These are phyloP conservation scores for Alosa alosa DNA, from an alignment of 2,113 vertebrate genomes.

Conservation along the genomic window DNA sequence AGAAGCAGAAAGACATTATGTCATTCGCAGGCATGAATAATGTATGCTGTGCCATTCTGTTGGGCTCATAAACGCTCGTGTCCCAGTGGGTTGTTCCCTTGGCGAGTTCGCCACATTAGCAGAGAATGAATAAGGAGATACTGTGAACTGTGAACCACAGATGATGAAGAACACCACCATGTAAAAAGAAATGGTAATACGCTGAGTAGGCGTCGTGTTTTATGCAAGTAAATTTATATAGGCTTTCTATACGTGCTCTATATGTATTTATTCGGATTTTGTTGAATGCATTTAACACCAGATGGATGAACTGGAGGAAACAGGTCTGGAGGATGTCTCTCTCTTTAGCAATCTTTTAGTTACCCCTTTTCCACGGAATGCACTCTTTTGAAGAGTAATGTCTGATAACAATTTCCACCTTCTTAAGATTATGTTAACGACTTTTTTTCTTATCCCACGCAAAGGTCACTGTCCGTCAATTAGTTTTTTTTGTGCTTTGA, in stretches of 20 bases:
- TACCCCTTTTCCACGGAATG: neutral
- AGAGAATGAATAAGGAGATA: constrained; percentile 8
- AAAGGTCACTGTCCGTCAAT: neutral
- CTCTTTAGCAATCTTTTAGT: neutral
- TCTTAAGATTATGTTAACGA: neutral
- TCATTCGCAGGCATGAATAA: constrained; percentile 32
- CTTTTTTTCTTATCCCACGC: neutral
- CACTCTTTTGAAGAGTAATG: neutral
- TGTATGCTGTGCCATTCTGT: constrained; percentile 22
- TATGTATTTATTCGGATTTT: constrained; percentile 10
- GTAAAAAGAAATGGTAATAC: neutral
- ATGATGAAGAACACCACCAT: neutral
- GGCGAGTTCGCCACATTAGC: neutral
- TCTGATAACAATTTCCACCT: neutral
- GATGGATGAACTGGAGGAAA: neutral
- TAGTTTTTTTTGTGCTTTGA: neutral
- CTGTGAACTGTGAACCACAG: constrained; percentile 11
- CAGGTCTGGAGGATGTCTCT: neutral
- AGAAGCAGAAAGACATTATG: constrained; percentile 27
- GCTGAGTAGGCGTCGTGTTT: neutral
- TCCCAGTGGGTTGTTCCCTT: constrained; percentile 14
- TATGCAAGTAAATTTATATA: neutral
- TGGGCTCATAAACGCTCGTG: constrained; percentile 20
- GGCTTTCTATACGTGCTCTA: neutral
- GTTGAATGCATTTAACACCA: neutral